A percentile compares a stretch with the other conserved stretches of the same genome.
phyloP scores from a whole-genome alignment of 2,113 vertebrate species.

The Reinhardtius hippoglossoides region DNA sequence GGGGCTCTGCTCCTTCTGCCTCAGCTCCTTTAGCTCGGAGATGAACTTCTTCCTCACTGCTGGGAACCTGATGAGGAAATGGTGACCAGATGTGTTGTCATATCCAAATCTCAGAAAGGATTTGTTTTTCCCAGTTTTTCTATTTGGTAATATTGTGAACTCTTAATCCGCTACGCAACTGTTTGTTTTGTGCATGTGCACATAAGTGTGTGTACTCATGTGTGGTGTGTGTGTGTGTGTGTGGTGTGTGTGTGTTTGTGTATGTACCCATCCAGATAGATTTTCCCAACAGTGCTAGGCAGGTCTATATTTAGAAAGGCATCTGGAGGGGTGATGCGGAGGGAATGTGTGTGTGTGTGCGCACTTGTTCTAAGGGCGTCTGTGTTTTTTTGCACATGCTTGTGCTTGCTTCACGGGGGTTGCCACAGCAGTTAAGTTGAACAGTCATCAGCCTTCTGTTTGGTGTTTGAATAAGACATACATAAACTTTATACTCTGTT shows the following conservation, averaged over 20 bases:
- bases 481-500: slow-evolving; percentile 33
- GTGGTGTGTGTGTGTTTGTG: slow-evolving; percentile 24
- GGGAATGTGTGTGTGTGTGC: slow-evolving; percentile 48
- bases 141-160: not conserved
- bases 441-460: slow-evolving; percentile 37
- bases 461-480: slow-evolving; percentile 42
- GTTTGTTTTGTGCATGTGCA: slow-evolving; percentile 1
- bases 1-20: slow-evolving; percentile 95
- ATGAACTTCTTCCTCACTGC: slow-evolving; percentile 98
- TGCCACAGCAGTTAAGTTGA: slow-evolving; percentile 39
- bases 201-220: not conserved
- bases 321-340: slow-evolving; percentile 77
- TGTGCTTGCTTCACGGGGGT: slow-evolving; percentile 36
- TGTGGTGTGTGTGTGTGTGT: not conserved
- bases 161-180: not conserved
- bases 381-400: slow-evolving; percentile 18
- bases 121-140: not conserved
- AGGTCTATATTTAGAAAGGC: slow-evolving; percentile 83
- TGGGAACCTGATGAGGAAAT: slow-evolving; percentile 86
- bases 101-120: not conserved
- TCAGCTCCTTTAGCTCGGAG: slow-evolving; percentile 94
- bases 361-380: slow-evolving; percentile 11
- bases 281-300: slow-evolving; percentile 62
- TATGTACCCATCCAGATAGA: slow-evolving; percentile 50
- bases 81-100: slow-evolving; percentile 9